Conservation (phyloP, 2,888 invertebrate genomes). For the Leptothorax acervorum region DNA sequence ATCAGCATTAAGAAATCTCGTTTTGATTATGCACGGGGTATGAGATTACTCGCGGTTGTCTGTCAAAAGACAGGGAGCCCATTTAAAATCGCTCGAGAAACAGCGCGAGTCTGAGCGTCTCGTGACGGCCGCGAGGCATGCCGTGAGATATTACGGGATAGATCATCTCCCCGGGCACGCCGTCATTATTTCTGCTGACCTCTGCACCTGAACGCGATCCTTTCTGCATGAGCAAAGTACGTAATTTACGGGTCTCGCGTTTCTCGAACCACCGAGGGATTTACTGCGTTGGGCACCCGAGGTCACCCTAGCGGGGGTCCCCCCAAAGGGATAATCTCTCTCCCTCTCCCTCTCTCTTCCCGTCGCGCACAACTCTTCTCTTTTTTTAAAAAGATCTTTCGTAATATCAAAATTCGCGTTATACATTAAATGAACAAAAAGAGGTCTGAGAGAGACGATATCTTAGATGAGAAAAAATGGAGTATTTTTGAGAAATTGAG, state of each 20-base stretch:
- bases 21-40: conserved; percentile 54
- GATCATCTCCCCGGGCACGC: conserved; percentile 78
- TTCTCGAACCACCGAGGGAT: conserved; percentile 79
- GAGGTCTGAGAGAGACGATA: background rate
- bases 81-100: conserved; percentile 57
- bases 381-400: conserved; percentile 7
- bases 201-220: conserved; percentile 80
- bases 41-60: conserved; percentile 54
- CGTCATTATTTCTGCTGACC: conserved; percentile 81
- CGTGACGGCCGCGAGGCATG: conserved; percentile 69
- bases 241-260: conserved; percentile 83
- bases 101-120: conserved; percentile 58
- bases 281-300: conserved; percentile 81
- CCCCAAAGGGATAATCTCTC: conserved; percentile 47
- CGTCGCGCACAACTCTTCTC: background rate
- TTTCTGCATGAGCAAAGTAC: conserved; percentile 81
- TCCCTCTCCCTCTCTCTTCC: background rate
- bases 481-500: background rate
- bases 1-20: conserved; percentile 56
- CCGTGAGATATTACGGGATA: conserved; percentile 79
- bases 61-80: conserved; percentile 69
- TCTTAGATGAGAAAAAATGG: background rate
- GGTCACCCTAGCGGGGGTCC: conserved; percentile 82
- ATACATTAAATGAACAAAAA: conserved; percentile 3
- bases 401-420: conserved; percentile 33